These are phyloP conservation scores for Eulacestoma nigropectus DNA, from an alignment of 2,113 vertebrate genomes.

Conservation along the genomic window DNA sequence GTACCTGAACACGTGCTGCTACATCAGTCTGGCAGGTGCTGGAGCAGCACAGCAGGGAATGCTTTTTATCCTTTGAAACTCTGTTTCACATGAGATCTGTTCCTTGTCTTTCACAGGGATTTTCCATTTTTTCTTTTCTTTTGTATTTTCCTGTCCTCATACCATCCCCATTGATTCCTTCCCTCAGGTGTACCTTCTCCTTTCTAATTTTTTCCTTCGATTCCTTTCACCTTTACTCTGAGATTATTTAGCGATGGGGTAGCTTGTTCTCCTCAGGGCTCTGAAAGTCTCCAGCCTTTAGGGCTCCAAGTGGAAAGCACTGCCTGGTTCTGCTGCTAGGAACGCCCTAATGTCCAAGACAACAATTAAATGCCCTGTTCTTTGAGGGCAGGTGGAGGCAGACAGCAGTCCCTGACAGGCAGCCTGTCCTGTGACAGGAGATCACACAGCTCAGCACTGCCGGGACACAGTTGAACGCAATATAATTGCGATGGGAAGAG, in stretches of 20 bases:
- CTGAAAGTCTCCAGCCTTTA: neutral
- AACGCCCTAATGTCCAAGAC: neutral
- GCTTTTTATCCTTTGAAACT: neutral
- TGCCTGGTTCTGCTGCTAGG: neutral
- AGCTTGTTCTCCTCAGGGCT: neutral
- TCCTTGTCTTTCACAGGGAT: neutral
- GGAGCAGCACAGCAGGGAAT: neutral
- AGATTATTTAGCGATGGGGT: neutral
- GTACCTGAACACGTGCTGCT: neutral
- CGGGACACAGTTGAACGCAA: rapidly evolving
- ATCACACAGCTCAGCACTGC: neutral
- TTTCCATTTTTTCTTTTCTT: neutral
- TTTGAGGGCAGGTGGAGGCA: neutral
- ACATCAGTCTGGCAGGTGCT: neutral
- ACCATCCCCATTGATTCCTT: neutral
- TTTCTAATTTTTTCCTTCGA: neutral
- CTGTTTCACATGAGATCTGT: neutral
- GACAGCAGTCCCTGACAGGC: neutral
- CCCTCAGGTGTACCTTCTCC: neutral
- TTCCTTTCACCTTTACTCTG: neutral
- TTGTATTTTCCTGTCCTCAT: neutral
- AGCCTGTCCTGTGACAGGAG: neutral
- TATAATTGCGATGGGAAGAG: neutral
- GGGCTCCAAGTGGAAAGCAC: neutral
- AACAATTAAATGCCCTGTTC: neutral